These are phyloP conservation scores for Eubasilissa regina DNA, from an alignment of 1,140 invertebrate species.

Conservation along the genomic window DNA sequence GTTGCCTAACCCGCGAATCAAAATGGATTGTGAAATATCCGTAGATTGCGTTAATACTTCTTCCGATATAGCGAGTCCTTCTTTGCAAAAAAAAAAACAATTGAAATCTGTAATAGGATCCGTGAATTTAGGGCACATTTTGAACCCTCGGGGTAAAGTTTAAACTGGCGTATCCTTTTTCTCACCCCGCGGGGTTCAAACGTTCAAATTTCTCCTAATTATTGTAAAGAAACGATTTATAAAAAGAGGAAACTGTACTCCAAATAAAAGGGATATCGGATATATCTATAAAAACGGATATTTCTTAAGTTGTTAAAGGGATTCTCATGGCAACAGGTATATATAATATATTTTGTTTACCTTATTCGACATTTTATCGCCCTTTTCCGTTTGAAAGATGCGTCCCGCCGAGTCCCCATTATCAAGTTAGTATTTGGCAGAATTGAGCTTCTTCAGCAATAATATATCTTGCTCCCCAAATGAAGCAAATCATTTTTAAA, in stretches of 20 bases:
- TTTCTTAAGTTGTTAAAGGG: constrained; percentile 19
- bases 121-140: constrained; percentile 49
- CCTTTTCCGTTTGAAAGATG: constrained; percentile 44
- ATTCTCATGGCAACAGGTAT: constrained; percentile 35
- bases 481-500: constrained; percentile 14
- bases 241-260: constrained; percentile 34
- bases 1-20: neutral
- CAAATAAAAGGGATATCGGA: constrained; percentile 30
- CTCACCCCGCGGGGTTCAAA: constrained; percentile 49
- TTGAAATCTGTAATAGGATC: constrained; percentile 48
- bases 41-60: constrained; percentile 10
- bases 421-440: constrained; percentile 10
- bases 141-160: constrained; percentile 54
- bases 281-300: constrained; percentile 25
- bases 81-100: constrained; percentile 46
- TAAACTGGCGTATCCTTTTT: constrained; percentile 51
- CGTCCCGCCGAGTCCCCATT: constrained; percentile 13
- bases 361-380: constrained; percentile 31
- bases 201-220: constrained; percentile 57
- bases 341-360: constrained; percentile 34
- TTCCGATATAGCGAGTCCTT: constrained; percentile 23
- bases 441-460: constrained; percentile 8
- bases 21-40: constrained; percentile 11
- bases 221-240: constrained; percentile 55
- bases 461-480: constrained; percentile 27